Conservation (phyloP, 1,140 invertebrate genomes). For the Ceratosolen solmsi region DNA sequence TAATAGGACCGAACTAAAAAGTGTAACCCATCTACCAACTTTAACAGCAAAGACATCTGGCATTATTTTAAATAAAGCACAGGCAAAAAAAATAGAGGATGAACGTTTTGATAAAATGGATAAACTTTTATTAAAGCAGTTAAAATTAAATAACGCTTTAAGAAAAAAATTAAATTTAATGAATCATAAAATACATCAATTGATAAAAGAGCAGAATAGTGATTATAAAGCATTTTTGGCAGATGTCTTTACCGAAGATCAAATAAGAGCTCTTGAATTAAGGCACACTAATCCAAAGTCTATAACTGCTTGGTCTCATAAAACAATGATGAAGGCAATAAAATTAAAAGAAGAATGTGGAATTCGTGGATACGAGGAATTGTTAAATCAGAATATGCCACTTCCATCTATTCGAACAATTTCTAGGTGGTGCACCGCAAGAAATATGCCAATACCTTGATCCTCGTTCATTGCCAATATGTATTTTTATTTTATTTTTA, state of each 20-base stretch:
- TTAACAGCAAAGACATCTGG: not conserved
- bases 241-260: constrained; percentile 42
- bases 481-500: not conserved
- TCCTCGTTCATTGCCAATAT: not conserved
- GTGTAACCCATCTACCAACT: not conserved
- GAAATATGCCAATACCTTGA: constrained; percentile 39
- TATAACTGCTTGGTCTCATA: constrained; percentile 36
- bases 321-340: constrained; percentile 46
- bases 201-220: constrained; percentile 27
- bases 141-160: constrained; percentile 43
- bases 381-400: constrained; percentile 42
- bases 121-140: constrained; percentile 41
- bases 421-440: constrained; percentile 39
- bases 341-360: constrained; percentile 47
- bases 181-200: constrained; percentile 19
- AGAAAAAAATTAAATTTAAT: constrained; percentile 39
- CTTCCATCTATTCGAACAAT: constrained; percentile 42
- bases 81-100: constrained; percentile 33
- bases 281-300: constrained; percentile 40
- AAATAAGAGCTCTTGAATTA: constrained; percentile 41
- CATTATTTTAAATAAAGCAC: constrained; percentile 33
- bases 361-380: constrained; percentile 42
- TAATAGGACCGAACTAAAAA: not conserved
- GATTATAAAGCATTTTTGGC: constrained; percentile 22
- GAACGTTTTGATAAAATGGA: constrained; percentile 47